Base-by-base conservation (phyloP, 1,140 invertebrate genomes). In the Pogonomyrmex barbatus region DNA sequence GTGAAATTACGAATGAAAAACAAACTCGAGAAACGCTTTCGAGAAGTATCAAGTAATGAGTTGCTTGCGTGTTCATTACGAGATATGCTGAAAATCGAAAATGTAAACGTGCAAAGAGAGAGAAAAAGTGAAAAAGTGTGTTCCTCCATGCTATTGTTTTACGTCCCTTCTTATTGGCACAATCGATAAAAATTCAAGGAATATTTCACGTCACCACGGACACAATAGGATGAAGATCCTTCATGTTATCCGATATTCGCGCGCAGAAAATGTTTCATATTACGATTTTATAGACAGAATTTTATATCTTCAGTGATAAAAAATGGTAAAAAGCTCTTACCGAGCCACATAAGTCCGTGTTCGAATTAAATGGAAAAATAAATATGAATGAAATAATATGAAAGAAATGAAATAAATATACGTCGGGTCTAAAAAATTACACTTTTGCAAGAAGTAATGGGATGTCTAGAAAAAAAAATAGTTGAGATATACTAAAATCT, bases 351-450 rank as follows among this genome's bases (percentile, higher is more conserved):
- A 79, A 79, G 33, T 78, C 45, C 60, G 65, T 14, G 36, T 79
- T 68, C 47, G 47, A 42, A 56, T 79, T 82, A 71, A 82, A 24
- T 52, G 52, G 4, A 12, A 71, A 82, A 73, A 60, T 82, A 71
- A 36, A 42, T 71, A 68, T 17, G 30, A 82, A 56, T 56, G 17
- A 12, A 56, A n/a, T n/a, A n/a, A n/a, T n/a, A n/a, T n/a, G 8
- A 30, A 8, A 71, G 30, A 82, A 71, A 71, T 70, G 24, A 30
- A 17, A 56, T 42, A 10, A 42, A 82, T 14, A 42, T 58, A 65
- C 17, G 17, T 82, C 14, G 30, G 0, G 17, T 12, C 58, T 82
- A 82, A 82, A 73, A 60, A 39, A 73, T 71, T 58, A 71, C 30
- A 17, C 17, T 33, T 10, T 14, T 17, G 14, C 8, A 30, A 58